A percentile compares a stretch with the other conserved stretches of the same genome.
phyloP scores from a whole-genome alignment of 2,888 invertebrate species.

The Cantharis nigra region DNA sequence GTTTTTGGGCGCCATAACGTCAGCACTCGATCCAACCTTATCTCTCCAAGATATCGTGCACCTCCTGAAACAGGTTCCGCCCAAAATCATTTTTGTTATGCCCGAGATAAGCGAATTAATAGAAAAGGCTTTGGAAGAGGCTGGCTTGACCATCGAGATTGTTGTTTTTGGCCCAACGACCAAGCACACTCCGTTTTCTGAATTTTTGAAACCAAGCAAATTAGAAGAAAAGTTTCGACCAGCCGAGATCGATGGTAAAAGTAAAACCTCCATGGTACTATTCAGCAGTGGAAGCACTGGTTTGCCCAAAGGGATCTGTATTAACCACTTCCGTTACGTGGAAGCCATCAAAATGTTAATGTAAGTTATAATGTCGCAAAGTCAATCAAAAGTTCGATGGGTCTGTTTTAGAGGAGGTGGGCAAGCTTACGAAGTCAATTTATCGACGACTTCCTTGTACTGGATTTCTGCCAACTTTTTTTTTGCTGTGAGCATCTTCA shows the following conservation, averaged over 20 bases:
- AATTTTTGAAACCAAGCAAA: constrained; percentile 37
- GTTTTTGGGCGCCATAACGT: constrained; percentile 52
- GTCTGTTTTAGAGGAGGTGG: not conserved
- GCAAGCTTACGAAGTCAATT: not conserved
- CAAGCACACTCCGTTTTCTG: constrained; percentile 31
- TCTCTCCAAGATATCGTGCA: constrained; percentile 35
- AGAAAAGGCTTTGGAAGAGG: constrained; percentile 31
- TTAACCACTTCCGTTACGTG: constrained; percentile 23
- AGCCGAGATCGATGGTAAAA: constrained; percentile 8
- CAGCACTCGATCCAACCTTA: constrained; percentile 43
- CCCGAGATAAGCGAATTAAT: constrained; percentile 29
- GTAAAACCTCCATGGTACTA: constrained; percentile 32
- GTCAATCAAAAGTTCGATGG: not conserved
- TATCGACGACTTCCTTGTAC: constrained; percentile 29
- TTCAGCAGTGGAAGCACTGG: constrained; percentile 42
- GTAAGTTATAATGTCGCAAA: constrained; percentile 37
- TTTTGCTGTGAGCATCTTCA: not conserved
- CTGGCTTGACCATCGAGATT: constrained; percentile 37
- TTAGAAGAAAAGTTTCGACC: constrained; percentile 32
- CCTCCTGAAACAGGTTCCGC: constrained; percentile 37
- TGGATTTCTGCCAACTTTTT: constrained; percentile 26
- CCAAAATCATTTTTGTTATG: constrained; percentile 42
- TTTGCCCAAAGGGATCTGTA: constrained; percentile 37
- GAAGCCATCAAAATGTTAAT: constrained; percentile 48
- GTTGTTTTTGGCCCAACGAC: constrained; percentile 42